Evolutionary conservation across 2,888 invertebrate genomes (phyloP).

Genomic region (Drosophila anceps): DNA sequence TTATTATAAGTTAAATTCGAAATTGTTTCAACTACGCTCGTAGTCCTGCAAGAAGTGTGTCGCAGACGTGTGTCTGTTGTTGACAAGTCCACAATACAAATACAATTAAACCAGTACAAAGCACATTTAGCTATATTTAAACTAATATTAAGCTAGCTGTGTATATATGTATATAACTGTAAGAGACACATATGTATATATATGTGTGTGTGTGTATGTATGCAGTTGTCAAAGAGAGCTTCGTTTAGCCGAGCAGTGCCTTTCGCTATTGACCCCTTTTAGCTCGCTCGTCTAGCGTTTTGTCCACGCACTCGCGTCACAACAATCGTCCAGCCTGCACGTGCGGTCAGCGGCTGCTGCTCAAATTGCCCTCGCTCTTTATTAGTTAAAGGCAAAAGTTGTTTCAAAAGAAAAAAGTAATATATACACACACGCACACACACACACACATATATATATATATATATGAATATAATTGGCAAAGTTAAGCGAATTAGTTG

Average conservation of each 20-base stretch:
- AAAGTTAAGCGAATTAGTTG: neutral
- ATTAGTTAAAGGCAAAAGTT: conserved; percentile 3
- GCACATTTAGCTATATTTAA: neutral
- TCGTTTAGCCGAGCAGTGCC: conserved; percentile 22
- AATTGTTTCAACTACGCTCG: neutral
- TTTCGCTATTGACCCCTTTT: conserved; percentile 5
- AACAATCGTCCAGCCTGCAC: conserved; percentile 67
- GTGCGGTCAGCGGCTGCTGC: conserved; percentile 25
- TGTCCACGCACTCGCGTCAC: conserved; percentile 63
- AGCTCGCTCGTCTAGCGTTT: neutral
- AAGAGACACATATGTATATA: neutral
- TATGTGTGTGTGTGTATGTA: neutral
- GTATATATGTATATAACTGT: neutral
- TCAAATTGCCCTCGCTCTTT: conserved; percentile 6
- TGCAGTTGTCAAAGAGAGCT: neutral
- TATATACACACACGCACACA: neutral
- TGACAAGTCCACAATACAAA: too few relatives aligned
- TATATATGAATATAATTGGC: neutral
- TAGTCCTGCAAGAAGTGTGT: neutral
- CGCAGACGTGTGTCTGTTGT: too few relatives aligned
- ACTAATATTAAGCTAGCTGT: neutral
- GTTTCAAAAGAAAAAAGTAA: neutral
- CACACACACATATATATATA: neutral
- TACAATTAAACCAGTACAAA: conserved; percentile 1
- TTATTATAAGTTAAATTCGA: neutral